Percentiles rank a stretch among this genome's conserved stretches.
Evolutionary conservation across 2,113 vertebrate species (phyloP).

Genomic region (Zeus faber): DNA sequence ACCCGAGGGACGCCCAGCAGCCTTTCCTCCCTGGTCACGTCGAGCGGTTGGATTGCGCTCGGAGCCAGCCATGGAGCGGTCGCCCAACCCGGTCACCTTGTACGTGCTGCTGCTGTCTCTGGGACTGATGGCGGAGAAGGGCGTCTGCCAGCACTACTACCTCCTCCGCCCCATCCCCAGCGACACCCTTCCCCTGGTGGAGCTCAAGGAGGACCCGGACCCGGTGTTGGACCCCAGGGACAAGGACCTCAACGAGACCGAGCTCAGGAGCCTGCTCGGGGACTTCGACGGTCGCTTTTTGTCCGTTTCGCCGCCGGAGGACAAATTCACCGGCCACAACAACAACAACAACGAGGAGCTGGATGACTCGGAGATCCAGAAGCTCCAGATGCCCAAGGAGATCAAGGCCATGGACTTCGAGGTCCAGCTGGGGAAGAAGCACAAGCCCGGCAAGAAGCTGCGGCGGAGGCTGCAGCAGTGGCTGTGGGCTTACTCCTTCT

Average conservation of each 20-base stretch:
- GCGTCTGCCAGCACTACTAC: conserved; percentile 89
- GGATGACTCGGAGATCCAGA: conserved; percentile 79
- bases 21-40: too few species aligned
- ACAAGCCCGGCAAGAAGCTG: conserved; percentile 89
- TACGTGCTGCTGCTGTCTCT: conserved; percentile 83
- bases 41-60: background rate
- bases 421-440: conserved; percentile 83
- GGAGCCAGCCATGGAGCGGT: conserved; percentile 76
- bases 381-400: conserved; percentile 88
- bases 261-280: conserved; percentile 84
- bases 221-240: conserved; percentile 92
- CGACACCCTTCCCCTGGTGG: conserved; percentile 92
- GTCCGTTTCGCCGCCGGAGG: conserved; percentile 82
- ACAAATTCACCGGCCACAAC: conserved; percentile 75
- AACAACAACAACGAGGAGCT: conserved; percentile 83
- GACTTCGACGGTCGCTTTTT: conserved; percentile 90
- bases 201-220: conserved; percentile 92
- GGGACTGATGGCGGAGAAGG: conserved; percentile 77
- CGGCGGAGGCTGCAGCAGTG: conserved; percentile 94
- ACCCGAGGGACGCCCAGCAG: too few species aligned
- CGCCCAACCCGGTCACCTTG: conserved; percentile 77
- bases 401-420: conserved; percentile 92
- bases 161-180: conserved; percentile 94
- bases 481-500: conserved; percentile 95
- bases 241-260: conserved; percentile 94